Conservation (phyloP, 2,797 vertebrate genomes). For the Psittacula echo region DNA sequence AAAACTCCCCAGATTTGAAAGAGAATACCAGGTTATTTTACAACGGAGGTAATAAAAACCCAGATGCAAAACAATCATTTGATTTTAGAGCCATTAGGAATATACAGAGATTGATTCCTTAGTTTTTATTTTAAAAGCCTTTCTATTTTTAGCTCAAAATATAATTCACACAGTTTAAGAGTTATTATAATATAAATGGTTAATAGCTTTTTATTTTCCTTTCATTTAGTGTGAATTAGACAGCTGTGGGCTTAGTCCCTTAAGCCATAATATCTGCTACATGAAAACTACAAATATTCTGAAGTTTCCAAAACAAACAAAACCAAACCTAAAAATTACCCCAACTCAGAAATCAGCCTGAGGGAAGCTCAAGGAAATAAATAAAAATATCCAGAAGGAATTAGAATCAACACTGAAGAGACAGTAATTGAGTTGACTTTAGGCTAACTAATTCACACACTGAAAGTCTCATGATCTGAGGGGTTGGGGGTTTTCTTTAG, state of each 20-base stretch:
- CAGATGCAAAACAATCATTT: background rate
- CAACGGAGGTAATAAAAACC: background rate
- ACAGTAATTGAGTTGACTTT: constrained; percentile 47
- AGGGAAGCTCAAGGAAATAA: constrained; percentile 52
- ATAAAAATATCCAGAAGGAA: constrained; percentile 57
- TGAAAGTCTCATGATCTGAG: background rate
- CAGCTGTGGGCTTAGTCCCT: background rate
- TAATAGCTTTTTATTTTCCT: background rate
- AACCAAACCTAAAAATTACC: constrained; percentile 26
- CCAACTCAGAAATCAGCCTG: constrained; percentile 35
- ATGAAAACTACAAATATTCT: constrained; percentile 9
- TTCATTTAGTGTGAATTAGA: background rate
- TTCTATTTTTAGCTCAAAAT: constrained; percentile 32
- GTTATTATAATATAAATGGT: background rate
- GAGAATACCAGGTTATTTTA: background rate
- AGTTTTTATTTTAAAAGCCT: constrained; percentile 20
- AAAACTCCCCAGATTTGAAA: constrained; percentile 39
- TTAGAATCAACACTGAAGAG: constrained; percentile 18
- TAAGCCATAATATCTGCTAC: background rate
- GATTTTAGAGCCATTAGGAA: background rate
- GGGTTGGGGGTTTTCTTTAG: background rate
- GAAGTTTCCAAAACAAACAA: constrained; percentile 45
- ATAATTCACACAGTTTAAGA: background rate
- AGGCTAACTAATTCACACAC: constrained; percentile 17
- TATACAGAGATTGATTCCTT: background rate